These are phyloP conservation scores for Thera britannica DNA, from an alignment of 2,888 invertebrate genomes.

Conservation along the genomic window DNA sequence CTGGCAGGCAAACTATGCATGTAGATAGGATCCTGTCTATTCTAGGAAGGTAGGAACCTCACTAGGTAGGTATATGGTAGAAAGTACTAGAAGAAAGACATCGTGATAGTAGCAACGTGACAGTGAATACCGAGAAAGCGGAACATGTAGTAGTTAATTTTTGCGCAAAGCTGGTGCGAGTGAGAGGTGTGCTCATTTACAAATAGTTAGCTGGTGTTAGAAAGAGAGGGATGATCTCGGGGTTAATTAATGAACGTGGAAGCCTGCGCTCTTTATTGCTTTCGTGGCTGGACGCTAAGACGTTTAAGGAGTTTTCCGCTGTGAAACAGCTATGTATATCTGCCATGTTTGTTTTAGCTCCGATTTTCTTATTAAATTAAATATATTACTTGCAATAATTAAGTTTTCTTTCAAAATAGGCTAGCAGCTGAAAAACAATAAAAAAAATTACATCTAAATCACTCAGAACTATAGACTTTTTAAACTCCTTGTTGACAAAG, in stretches of 20 bases:
- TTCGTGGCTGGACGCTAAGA: slow-evolving; percentile 82
- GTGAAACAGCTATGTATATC: slow-evolving; percentile 66
- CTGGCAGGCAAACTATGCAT: too few relatives aligned
- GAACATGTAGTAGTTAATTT: slow-evolving; percentile 84
- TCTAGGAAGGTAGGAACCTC: too few relatives aligned
- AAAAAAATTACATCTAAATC: too few relatives aligned
- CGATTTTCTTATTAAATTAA: slow-evolving; percentile 34
- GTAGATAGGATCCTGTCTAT: too few relatives aligned
- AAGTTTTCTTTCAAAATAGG: too few relatives aligned
- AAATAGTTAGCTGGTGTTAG: slow-evolving; percentile 73
- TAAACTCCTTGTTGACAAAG: too few relatives aligned
- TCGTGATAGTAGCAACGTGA: too few relatives aligned
- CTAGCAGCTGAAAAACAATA: too few relatives aligned
- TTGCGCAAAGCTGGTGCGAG: slow-evolving; percentile 83
- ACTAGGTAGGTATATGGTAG: too few relatives aligned
- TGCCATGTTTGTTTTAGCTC: slow-evolving; percentile 59
- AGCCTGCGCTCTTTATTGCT: slow-evolving; percentile 85
- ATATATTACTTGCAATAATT: not conserved
- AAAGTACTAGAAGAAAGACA: too few relatives aligned
- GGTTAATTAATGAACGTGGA: slow-evolving; percentile 86
- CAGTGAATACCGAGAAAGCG: slow-evolving; percentile 71
- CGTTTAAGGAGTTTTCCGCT: slow-evolving; percentile 80
- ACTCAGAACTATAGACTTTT: too few relatives aligned
- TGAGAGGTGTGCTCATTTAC: slow-evolving; percentile 81
- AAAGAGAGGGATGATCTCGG: slow-evolving; percentile 69